Evolutionary conservation across 2,797 vertebrate genomes (phyloP).

Genomic region (Pseudochirops cupreus): DNA sequence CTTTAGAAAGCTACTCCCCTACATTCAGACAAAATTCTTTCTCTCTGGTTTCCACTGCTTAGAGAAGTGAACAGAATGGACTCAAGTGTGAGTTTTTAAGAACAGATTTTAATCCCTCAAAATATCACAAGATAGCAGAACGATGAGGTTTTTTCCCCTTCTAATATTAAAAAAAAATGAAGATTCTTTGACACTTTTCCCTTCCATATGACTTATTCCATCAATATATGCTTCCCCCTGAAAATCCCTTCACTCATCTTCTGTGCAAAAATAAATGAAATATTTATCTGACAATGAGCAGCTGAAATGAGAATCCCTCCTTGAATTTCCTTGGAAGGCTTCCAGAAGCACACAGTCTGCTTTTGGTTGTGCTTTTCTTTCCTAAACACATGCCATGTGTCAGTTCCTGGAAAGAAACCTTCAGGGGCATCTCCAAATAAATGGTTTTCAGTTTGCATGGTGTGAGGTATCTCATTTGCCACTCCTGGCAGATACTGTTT

Average conservation of each 20-base stretch:
- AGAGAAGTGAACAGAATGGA: neutral
- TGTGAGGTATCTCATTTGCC: slow-evolving; percentile 9
- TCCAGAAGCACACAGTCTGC: neutral
- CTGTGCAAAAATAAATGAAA: slow-evolving; percentile 62
- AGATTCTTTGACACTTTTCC: neutral
- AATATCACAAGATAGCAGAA: neutral
- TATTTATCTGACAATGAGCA: slow-evolving; percentile 57
- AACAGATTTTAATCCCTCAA: neutral
- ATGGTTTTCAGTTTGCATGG: slow-evolving; percentile 19
- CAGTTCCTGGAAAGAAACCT: slow-evolving; percentile 49
- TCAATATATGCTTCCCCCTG: neutral
- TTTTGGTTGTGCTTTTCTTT: slow-evolving; percentile 50
- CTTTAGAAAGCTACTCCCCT: neutral
- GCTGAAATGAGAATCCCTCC: slow-evolving; percentile 48
- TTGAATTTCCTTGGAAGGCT: slow-evolving; percentile 53
- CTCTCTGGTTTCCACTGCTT: neutral
- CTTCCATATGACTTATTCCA: slow-evolving; percentile 58
- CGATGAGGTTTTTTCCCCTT: neutral
- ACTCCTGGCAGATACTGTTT: neutral
- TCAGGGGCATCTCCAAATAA: slow-evolving; percentile 44
- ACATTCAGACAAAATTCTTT: neutral
- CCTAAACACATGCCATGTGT: slow-evolving; percentile 16
- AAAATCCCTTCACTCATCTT: slow-evolving; percentile 41
- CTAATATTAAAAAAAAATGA: neutral
- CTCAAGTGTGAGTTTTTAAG: neutral